Base-by-base conservation (phyloP, 2,888 invertebrate genomes). In the Synergus itoensis region DNA sequence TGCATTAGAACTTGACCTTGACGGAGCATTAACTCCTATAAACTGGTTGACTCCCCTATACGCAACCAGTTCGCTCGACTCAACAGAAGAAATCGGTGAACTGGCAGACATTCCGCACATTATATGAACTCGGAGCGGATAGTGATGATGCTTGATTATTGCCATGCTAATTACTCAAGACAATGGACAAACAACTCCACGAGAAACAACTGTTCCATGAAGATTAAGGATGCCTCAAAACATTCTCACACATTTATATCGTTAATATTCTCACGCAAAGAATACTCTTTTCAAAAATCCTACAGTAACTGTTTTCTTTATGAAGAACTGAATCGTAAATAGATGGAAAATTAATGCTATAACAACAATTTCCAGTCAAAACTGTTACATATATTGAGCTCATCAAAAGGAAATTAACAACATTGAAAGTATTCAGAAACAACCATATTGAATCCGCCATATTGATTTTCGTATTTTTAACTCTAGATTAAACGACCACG, bases 1-100 rank as follows among this genome's bases (percentile, higher is more conserved):
- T 73, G 73, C 73, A 73, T 73, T 73, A 73, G 73, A 73, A 73
- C 73, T 73, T 73, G 73, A 73, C 73, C 73, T 73, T 73, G 73
- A 40, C 69, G 53, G 69, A 73, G 69, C 69, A 73, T 73, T 73
- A 73, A 73, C 69, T 73, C 69, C 69, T 73, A 67, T 67, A 53
- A 69, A 73, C 73, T 73, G 73, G 73, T 73, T 73, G 73, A 48
- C 73, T 73, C 73, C 48, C 28, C 43, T 67, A 21, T 67, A 21
- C 67, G 41, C 67, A 45, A 45, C 43, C 18, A 43, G 53, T 48
- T 53, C 48, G 36, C 53, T 53, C 48, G 53, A 73, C 73, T 73
- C 53, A 36, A 36, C 48, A 48, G 53, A 53, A 16, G 28, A 48
- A 73, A 73, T 53, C 73, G 53, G 73, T 73, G 73, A 73, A 53